phyloP scores from a whole-genome alignment of 2,797 vertebrate species.

The Brachyalestes nurse region DNA sequence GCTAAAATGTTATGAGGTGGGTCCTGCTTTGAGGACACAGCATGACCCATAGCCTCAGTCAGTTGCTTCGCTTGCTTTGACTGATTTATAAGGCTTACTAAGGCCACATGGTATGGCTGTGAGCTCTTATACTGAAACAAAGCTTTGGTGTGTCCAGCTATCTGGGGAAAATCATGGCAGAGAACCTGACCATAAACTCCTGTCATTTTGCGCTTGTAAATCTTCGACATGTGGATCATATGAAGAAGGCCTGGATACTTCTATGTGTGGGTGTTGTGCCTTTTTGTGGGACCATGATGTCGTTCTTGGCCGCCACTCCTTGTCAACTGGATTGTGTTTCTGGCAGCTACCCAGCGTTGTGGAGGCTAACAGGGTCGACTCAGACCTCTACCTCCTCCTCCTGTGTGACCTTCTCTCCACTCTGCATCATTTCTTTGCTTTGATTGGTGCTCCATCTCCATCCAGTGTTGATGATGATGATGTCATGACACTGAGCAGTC shows the following conservation, averaged over 20 bases:
- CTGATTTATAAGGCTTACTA: not conserved
- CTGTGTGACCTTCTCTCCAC: slow-evolving; percentile 20
- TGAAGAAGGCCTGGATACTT: slow-evolving; percentile 56
- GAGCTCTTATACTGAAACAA: not conserved
- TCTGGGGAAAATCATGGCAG: slow-evolving; percentile 11
- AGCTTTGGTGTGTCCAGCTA: slow-evolving; percentile 8
- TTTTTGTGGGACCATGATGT: slow-evolving; percentile 63
- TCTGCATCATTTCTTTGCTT: slow-evolving; percentile 47
- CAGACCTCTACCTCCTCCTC: slow-evolving; percentile 16
- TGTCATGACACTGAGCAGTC: slow-evolving; percentile 61
- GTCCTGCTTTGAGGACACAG: not conserved
- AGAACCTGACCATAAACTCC: slow-evolving; percentile 43
- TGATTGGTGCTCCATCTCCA: slow-evolving; percentile 42
- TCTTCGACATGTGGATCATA: slow-evolving; percentile 38
- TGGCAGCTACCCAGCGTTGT: slow-evolving; percentile 32
- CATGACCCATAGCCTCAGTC: not conserved
- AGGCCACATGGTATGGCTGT: not conserved
- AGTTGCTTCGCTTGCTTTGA: slow-evolving; percentile 2
- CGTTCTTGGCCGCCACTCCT: slow-evolving; percentile 45
- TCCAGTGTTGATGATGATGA: slow-evolving; percentile 55
- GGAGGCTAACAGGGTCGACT: slow-evolving; percentile 21
- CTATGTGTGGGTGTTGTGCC: slow-evolving; percentile 43
- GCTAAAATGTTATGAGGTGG: no score
- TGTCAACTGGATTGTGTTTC: slow-evolving; percentile 51
- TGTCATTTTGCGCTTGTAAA: slow-evolving; percentile 48